These are phyloP conservation scores for Tragelaphus scriptus DNA, from an alignment of 2,113 vertebrate genomes.

Conservation along the genomic window DNA sequence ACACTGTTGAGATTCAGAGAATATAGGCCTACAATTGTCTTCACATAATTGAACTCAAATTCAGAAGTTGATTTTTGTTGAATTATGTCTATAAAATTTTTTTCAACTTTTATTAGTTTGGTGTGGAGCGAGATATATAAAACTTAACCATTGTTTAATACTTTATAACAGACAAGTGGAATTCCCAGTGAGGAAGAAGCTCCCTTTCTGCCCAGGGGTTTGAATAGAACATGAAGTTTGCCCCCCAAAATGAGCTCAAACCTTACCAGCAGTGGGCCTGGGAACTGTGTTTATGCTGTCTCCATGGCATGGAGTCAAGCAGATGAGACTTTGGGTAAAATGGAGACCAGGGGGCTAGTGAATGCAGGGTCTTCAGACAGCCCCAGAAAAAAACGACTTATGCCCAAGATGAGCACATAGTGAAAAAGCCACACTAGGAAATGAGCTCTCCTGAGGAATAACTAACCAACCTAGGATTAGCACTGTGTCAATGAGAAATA, in stretches of 20 bases:
- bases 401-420: accelerated
- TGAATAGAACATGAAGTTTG: neutral
- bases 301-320: neutral
- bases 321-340: neutral
- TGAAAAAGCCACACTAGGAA: neutral
- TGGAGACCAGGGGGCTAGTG: neutral
- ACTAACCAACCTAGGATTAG: neutral
- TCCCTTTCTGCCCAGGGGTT: neutral
- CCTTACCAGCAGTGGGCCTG: neutral
- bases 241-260: neutral
- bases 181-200: no score
- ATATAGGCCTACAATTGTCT: neutral
- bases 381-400: neutral
- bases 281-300: neutral
- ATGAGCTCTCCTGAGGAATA: neutral
- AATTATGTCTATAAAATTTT: neutral
- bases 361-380: neutral
- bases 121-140: neutral
- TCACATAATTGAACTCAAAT: neutral
- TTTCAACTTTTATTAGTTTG: neutral
- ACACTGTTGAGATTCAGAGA: neutral
- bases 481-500: neutral
- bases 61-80: neutral
- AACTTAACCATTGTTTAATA: neutral
- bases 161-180: neutral